These are phyloP conservation scores for Lineus longissimus DNA, from an alignment of 1,140 invertebrate genomes.

Conservation along the genomic window DNA sequence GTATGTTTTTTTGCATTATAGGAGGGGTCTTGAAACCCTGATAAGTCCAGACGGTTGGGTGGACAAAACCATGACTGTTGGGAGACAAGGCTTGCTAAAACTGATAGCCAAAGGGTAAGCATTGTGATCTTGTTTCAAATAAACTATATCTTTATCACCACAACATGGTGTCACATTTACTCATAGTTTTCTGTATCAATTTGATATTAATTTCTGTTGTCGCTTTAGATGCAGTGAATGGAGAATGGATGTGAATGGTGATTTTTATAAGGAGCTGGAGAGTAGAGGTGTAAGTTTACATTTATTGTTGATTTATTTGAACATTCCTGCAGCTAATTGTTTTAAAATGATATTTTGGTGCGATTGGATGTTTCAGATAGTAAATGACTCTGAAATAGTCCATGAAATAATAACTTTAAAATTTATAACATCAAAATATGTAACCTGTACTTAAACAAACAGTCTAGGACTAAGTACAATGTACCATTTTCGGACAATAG, in stretches of 20 bases:
- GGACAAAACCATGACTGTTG: conserved; percentile 56
- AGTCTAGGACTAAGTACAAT: no score
- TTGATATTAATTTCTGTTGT: background rate
- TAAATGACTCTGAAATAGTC: no score
- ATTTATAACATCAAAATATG: background rate
- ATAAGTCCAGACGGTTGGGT: conserved; percentile 56
- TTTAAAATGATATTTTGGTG: no score
- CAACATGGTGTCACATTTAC: background rate
- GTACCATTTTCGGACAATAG: no score
- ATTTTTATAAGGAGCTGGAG: conserved; percentile 41
- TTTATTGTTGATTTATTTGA: no score
- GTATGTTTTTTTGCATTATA: conserved; percentile 31
- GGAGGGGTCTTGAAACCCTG: conserved; percentile 52
- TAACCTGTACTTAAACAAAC: no score
- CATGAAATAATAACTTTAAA: no score
- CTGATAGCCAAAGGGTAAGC: conserved; percentile 48
- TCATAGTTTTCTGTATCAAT: background rate
- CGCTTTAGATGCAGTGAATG: conserved; percentile 30
- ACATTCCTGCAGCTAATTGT: no score
- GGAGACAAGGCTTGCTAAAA: conserved; percentile 54
- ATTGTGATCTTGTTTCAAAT: background rate
- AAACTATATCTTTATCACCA: background rate
- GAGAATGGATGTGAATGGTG: conserved; percentile 41
- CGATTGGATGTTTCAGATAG: no score
- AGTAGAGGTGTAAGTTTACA: conserved; percentile 41